These are phyloP conservation scores for Carcharodon carcharias DNA, from an alignment of 2,797 vertebrate genomes.

Conservation along the genomic window DNA sequence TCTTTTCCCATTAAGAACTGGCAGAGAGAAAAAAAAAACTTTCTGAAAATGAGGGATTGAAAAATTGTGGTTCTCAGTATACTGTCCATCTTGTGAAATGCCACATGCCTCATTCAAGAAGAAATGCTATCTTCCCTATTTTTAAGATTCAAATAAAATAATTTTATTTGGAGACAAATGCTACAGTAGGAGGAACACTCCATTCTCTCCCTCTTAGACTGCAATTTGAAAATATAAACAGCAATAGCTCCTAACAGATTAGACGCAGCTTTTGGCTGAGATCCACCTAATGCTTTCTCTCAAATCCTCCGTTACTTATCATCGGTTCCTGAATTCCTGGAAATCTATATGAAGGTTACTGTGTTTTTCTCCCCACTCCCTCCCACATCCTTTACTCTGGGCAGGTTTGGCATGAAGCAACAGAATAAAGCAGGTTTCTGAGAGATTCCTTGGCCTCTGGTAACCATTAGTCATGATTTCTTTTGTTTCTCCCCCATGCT, in stretches of 20 bases:
- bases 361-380: neutral
- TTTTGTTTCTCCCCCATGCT: neutral
- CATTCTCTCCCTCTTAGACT: neutral
- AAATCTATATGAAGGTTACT: constrained; percentile 38
- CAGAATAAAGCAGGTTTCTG: constrained; percentile 4
- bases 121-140: neutral
- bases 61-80: neutral
- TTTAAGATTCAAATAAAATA: neutral
- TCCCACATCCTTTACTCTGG: neutral
- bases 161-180: neutral
- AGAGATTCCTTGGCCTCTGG: neutral
- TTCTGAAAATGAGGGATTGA: neutral
- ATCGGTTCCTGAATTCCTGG: constrained; percentile 12
- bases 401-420: neutral
- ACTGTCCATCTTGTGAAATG: neutral
- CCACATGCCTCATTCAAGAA: neutral
- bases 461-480: constrained; percentile 27
- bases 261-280: neutral
- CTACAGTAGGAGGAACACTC: neutral
- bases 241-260: neutral
- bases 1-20: neutral
- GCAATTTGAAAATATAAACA: neutral
- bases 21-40: neutral
- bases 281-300: neutral
- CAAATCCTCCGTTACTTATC: neutral